phyloP scores from a whole-genome alignment of 2,888 invertebrate species.

The Cantharis rufa region DNA sequence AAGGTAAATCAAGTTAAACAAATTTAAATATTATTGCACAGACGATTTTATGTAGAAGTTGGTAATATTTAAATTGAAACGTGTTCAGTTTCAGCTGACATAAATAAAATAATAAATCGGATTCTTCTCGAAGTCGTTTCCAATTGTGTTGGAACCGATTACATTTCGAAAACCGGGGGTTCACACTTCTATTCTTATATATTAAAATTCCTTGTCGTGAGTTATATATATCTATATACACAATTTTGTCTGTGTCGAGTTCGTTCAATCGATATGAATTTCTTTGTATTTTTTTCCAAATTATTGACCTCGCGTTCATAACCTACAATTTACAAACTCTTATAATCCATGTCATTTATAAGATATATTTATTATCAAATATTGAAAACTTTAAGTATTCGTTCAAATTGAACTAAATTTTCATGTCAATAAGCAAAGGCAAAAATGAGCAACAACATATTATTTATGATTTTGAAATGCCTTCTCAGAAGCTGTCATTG shows the following conservation, averaged over 20 bases:
- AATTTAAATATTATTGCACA: constrained; percentile 7
- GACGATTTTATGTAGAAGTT: constrained; percentile 15
- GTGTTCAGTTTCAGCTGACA: constrained; percentile 18
- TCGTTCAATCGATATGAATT: constrained; percentile 33
- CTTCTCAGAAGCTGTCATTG: constrained; percentile 33
- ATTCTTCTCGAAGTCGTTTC: constrained; percentile 36
- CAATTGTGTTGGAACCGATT: constrained; percentile 36
- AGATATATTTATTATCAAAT: neutral
- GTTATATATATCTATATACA: constrained; percentile 29
- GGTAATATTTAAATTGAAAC: constrained; percentile 23
- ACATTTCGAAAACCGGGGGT: constrained; percentile 38
- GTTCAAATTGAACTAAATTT: constrained; percentile 7
- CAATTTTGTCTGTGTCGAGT: constrained; percentile 36
- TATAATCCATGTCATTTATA: neutral
- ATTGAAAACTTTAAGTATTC: neutral
- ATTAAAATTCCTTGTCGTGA: constrained; percentile 40
- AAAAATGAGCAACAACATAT: constrained; percentile 33
- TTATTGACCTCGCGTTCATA: neutral
- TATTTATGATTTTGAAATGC: constrained; percentile 34
- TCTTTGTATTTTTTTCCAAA: neutral
- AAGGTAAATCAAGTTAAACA: neutral
- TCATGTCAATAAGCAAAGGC: constrained; percentile 19
- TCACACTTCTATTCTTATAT: constrained; percentile 35
- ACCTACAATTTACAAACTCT: neutral
- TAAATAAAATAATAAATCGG: constrained; percentile 37